A percentile compares a stretch with the other conserved stretches of the same genome.
These are phyloP conservation scores for Xerus rutilus DNA, from an alignment of 2,797 vertebrate species.

Conservation along the genomic window DNA sequence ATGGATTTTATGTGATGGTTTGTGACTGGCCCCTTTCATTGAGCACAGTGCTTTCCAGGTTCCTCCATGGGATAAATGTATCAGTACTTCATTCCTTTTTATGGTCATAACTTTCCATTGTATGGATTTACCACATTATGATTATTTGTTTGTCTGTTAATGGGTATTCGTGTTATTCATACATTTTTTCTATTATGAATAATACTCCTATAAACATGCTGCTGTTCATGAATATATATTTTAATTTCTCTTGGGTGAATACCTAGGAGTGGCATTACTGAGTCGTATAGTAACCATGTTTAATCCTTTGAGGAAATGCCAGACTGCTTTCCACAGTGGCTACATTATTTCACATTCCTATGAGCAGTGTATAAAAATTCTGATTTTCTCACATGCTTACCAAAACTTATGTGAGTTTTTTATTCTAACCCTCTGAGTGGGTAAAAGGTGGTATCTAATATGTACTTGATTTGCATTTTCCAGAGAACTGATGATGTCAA, in stretches of 20 bases:
- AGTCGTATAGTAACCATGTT: not conserved
- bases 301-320: not conserved
- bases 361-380: not conserved
- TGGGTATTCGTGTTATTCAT: not conserved
- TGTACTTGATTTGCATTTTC: not conserved
- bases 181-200: not conserved
- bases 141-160: not conserved
- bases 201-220: not conserved
- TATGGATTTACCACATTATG: not conserved
- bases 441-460: not conserved
- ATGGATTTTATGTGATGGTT: not conserved
- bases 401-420: not conserved
- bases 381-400: not conserved
- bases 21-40: not conserved
- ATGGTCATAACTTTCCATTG: not conserved
- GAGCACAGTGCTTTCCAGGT: not conserved
- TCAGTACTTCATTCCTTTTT: not conserved
- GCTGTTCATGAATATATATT: not conserved
- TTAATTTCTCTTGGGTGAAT: not conserved
- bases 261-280: not conserved
- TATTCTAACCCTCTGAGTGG: not conserved
- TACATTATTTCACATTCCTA: not conserved
- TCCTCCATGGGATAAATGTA: not conserved
- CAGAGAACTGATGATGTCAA: not conserved
- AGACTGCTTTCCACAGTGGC: not conserved